A percentile compares a stretch with the other conserved stretches of the same genome.
Evolutionary conservation across 2,113 vertebrate genomes (phyloP).

Genomic region (Odobenus rosmarus): DNA sequence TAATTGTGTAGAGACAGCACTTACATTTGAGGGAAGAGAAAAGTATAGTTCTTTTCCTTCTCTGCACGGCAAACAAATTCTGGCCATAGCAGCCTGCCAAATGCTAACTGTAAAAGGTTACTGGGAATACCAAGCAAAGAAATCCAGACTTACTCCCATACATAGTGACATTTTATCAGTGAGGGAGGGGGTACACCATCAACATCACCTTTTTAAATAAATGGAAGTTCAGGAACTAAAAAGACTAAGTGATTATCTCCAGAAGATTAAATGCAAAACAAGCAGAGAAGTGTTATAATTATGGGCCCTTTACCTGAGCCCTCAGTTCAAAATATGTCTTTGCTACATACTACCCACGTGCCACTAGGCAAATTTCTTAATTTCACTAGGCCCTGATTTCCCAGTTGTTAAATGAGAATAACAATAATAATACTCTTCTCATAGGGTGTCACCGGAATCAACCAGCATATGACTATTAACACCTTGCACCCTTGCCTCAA

Average conservation of each 20-base stretch:
- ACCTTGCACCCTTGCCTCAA: background rate
- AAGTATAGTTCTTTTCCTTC: background rate
- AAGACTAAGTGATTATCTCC: background rate
- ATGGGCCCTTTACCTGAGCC: background rate
- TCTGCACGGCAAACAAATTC: background rate
- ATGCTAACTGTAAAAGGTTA: background rate
- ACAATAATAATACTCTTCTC: background rate
- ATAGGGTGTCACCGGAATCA: background rate
- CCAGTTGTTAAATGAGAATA: background rate
- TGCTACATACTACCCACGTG: background rate
- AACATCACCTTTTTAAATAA: slow-evolving; percentile 16
- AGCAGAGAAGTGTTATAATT: background rate
- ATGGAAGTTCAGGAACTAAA: slow-evolving; percentile 11
- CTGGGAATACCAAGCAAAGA: background rate
- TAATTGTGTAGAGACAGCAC: background rate
- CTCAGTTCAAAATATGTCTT: background rate
- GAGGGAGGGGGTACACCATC: background rate
- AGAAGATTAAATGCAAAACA: background rate
- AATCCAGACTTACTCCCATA: background rate
- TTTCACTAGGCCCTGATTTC: background rate
- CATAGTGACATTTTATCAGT: background rate
- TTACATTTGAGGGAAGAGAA: background rate
- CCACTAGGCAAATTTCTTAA: background rate
- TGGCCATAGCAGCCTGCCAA: background rate
- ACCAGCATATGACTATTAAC: background rate